phyloP scores from a whole-genome alignment of 2,888 invertebrate genomes.

The Pristionchus exspectatus region DNA sequence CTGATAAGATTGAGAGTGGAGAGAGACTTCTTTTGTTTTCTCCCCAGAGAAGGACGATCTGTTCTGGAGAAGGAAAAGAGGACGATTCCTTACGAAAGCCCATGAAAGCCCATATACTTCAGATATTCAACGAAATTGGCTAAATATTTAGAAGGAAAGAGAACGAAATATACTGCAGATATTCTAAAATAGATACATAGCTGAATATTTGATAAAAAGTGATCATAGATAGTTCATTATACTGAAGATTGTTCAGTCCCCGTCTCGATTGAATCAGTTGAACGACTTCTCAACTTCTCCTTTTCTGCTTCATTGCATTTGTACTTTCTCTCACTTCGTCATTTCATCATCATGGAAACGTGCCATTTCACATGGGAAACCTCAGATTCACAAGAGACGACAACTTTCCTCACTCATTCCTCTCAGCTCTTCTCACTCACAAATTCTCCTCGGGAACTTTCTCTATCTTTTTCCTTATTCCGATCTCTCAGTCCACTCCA shows the following conservation, averaged over 20 bases:
- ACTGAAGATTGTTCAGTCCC: background rate
- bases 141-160: too few relatives aligned
- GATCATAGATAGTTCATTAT: background rate
- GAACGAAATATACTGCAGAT: too few relatives aligned
- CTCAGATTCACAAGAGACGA: background rate
- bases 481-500: slow-evolving; percentile 19
- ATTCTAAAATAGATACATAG: too few relatives aligned
- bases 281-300: background rate
- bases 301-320: background rate
- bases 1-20: background rate
- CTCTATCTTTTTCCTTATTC: background rate
- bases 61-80: background rate
- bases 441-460: slow-evolving; percentile 28
- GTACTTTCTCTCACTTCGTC: background rate
- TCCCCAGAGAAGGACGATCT: background rate
- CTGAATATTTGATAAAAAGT: too few relatives aligned
- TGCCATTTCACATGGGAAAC: background rate
- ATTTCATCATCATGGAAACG: background rate
- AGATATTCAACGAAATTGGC: too few relatives aligned
- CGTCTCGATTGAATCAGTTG: background rate
- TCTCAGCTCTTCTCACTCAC: background rate
- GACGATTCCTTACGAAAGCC: background rate
- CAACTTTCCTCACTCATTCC: slow-evolving; percentile 12
- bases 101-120: background rate
- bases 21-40: background rate